These are phyloP conservation scores for Channa argus DNA, from an alignment of 2,113 vertebrate species.

Conservation along the genomic window DNA sequence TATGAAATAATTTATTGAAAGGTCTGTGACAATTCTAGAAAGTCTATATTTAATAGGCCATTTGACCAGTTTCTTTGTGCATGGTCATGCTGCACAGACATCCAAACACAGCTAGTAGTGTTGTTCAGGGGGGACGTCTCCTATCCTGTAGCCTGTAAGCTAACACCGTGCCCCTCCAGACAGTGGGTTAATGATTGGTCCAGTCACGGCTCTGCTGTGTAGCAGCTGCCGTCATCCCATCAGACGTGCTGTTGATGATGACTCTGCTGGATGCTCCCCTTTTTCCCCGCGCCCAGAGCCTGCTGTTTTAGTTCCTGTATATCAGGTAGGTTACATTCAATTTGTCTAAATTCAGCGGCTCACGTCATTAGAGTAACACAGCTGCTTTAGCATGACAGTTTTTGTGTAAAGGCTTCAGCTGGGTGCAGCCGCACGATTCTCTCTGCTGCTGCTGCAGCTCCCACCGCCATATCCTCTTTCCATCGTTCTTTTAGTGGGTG, in stretches of 20 bases:
- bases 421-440: neutral
- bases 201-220: slow-evolving; percentile 29
- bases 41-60: too few relatives aligned
- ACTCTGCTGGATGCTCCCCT: slow-evolving; percentile 28
- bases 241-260: slow-evolving; percentile 50
- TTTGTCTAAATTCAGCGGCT: neutral
- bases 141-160: slow-evolving; percentile 20
- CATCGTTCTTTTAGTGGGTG: neutral
- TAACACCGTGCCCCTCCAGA: slow-evolving; percentile 12
- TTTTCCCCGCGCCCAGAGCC: slow-evolving; percentile 27
- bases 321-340: slow-evolving; percentile 25
- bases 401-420: neutral
- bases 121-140: too few relatives aligned
- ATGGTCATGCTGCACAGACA: too few relatives aligned
- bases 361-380: neutral
- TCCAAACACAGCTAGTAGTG: too few relatives aligned
- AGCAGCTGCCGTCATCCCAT: slow-evolving; percentile 65
- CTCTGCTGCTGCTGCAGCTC: neutral
- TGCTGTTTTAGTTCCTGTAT: slow-evolving; percentile 9
- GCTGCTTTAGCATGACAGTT: neutral
- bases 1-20: too few relatives aligned
- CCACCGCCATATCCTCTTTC: neutral
- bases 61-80: too few relatives aligned
- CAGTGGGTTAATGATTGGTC: slow-evolving; percentile 59
- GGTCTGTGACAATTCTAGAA: too few relatives aligned